Evolutionary conservation across 1,140 invertebrate genomes (phyloP), one percentile per base, ranked within the genome.

Genomic region (Heliothis subflexa): DNA sequence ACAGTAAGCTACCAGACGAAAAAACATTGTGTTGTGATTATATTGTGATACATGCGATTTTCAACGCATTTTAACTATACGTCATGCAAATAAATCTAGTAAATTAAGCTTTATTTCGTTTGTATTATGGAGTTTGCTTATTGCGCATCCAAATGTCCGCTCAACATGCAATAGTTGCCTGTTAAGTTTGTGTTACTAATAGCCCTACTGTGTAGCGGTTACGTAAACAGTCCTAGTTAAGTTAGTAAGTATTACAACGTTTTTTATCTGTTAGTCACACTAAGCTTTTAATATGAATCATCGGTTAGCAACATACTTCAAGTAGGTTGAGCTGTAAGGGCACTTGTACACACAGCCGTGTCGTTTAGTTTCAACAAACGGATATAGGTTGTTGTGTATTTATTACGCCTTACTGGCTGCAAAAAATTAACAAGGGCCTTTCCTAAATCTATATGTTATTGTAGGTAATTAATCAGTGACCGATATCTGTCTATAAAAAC

Each of bases 261-360:
- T 70, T 70, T 70, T 70, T 50, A 70, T 70, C 66, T 70, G 66
- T 70, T 70, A 70, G 62, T 28, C 47, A 50, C 66, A 70, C 66
- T 70, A 70, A 49, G 66, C 66, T 59, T 25, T 13, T 28, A 59
- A 21, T 47, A 66, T 66, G 62, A 66, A 66, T 66, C 62, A 66
- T 47, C 47, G 45, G 40, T n/a, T 66, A 12, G 47, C 62, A 64
- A 18, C 14, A 47, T 66, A 49, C 50, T 50, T 28, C 47, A 50
- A 13, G 47, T 70, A 28, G 21, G 18, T 12, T 25, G 21, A 5
- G 25, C 18, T 50, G 25, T 70, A 11, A 70, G 9, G 11, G 47
- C 13, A 47, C 66, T 70, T 70, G 66, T 50, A 52, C 66, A 50
- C 66, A 70, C 16, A 70, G 33, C 45, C 21, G 13, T 25, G 13